Evolutionary conservation across 2,888 invertebrate species (phyloP).

Genomic region (Clanis bilineata): DNA sequence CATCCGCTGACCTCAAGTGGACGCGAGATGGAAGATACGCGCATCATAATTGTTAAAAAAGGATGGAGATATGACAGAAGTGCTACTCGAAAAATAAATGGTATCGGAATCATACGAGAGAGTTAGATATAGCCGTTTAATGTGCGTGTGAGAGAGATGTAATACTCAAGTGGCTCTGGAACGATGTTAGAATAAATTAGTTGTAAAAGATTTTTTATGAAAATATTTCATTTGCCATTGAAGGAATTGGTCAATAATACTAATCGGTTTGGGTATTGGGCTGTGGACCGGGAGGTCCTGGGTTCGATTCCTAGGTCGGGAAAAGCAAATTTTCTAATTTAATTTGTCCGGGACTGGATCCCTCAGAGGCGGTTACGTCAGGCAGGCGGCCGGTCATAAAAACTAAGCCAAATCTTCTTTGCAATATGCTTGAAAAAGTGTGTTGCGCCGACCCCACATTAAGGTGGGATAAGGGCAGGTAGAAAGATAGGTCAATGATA

Average conservation of each 20-base stretch:
- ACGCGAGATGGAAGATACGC: constrained; percentile 46
- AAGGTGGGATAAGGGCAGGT: no score
- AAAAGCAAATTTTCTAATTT: no score
- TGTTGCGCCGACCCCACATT: no score
- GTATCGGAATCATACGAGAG: constrained; percentile 61
- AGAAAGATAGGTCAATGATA: no score
- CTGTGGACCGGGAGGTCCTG: no score
- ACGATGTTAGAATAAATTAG: constrained; percentile 7
- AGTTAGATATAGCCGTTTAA: constrained; percentile 29
- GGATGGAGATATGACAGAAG: constrained; percentile 51
- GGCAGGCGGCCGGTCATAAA: no score
- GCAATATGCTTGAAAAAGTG: no score
- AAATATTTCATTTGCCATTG: background rate
- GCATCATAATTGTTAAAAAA: constrained; percentile 37
- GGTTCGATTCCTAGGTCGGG: no score
- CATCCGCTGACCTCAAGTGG: constrained; percentile 65
- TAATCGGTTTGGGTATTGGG: no score
- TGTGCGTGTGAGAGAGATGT: constrained; percentile 24
- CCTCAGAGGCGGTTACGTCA: no score
- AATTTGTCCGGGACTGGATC: no score
- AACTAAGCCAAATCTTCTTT: no score
- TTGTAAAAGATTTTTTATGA: background rate
- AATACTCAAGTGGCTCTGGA: constrained; percentile 3
- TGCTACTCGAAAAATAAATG: constrained; percentile 74
- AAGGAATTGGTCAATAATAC: background rate